Percentiles rank a stretch among this genome's conserved stretches.
Evolutionary conservation across 2,113 vertebrate genomes (phyloP).

Genomic region (Albula glossodonta): DNA sequence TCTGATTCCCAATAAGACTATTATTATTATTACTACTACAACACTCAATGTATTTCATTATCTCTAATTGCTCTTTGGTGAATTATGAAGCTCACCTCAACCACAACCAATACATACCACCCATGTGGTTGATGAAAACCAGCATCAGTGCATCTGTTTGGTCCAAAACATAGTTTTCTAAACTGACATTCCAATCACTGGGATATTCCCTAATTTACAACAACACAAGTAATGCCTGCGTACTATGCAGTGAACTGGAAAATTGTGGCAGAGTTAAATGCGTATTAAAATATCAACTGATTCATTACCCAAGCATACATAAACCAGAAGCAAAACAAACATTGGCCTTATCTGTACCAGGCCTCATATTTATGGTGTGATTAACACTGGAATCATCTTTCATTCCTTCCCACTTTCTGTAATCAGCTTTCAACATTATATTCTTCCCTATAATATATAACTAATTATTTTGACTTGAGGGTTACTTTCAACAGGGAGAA

Average conservation of each 20-base stretch:
- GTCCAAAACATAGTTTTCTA: not conserved
- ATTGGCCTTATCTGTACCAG: slow-evolving; percentile 8
- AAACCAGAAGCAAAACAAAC: not conserved
- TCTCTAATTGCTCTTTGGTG: no score
- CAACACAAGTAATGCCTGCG: not conserved
- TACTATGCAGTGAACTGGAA: not conserved
- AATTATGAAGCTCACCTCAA: no score
- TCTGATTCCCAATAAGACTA: not conserved
- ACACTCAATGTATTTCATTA: no score
- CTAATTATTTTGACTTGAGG: not conserved
- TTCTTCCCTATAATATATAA: not conserved
- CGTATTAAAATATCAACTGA: slow-evolving; percentile 10
- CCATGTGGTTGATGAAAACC: no score
- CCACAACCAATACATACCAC: no score
- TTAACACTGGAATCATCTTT: slow-evolving; percentile 31
- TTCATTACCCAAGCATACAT: slow-evolving; percentile 7
- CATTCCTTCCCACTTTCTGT: slow-evolving; percentile 8
- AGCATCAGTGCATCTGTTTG: not conserved
- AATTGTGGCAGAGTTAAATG: not conserved
- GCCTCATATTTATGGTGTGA: slow-evolving; percentile 18
- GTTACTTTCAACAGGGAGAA: not conserved
- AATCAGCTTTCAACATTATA: slow-evolving; percentile 19
- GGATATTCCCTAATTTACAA: not conserved
- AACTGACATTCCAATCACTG: not conserved
- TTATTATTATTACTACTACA: not conserved